Evolutionary conservation across 2,113 vertebrate species (phyloP), one percentile per base, ranked within the genome.

Genomic region (Sarotherodon lohbergeri): DNA sequence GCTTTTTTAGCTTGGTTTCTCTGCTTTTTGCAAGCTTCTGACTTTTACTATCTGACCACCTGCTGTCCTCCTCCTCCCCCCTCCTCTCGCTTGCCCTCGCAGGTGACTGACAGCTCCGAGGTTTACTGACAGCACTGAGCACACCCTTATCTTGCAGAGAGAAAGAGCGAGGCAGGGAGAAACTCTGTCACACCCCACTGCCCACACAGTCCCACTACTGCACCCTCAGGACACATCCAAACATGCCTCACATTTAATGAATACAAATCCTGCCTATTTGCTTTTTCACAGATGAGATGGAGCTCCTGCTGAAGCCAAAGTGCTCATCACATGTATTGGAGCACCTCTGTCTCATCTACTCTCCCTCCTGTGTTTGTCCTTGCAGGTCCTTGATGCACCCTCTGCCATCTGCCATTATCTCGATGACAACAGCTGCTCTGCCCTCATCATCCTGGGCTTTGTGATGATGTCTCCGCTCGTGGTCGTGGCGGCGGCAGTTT

Each of bases 361-460:
- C 66, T 17, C 71, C 13, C 63, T 1, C 27, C 54, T 66, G 86
- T 22, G 19, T 86, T 55, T 86, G 27, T 79, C 17, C 78, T 50
- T 43, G 3, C 59, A 97, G 96, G 97, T 99, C 83, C 96, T 99
- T 29, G 96, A 97, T 50, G 97, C 98, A 0, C 88, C 95, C 0
- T 96, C 97, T 1, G 92, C 94, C 43, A 95, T 98, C 86, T 99
- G 98, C 96, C 94, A 88, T 83, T 90, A 99, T 94, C 93, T 99
- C 41, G 98, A 99, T 1, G 98, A 99, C 95, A 97, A 97, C 96
- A 97, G 98, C 90, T 97, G 98, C 41, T 98, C 98, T 0, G 97
- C 98, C 66, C 97, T 99, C 91, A 98, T 99, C 85, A 98, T 99
- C 92, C 91, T 98, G 8, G 98, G 98, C 57, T 98, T 99, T n/a